Base-by-base conservation (phyloP, 2,113 vertebrate genomes). In the Caranx melampygus region DNA sequence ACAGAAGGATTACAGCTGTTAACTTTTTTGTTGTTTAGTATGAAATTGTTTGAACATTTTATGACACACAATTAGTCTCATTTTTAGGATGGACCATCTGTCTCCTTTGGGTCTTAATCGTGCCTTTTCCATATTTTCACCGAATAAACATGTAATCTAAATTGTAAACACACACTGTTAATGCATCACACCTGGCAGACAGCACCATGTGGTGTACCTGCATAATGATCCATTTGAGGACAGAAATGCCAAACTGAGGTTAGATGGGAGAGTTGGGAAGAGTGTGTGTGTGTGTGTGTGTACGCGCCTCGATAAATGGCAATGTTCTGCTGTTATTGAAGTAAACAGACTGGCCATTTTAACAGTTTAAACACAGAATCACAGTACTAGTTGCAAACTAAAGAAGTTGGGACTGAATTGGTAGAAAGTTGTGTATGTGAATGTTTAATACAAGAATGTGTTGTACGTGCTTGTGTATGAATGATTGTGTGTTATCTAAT, bases 171-270 rank as follows among this genome's bases (percentile, higher is more conserved):
- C 42, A 42, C n/a, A 20, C 9, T 31, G 10, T 45, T 75, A 84
- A 84, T 74, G 4, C 35, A 26, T 13, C 35, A 59, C 87, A 85
- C 83, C 72, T 79, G 83, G 83, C 86, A 83, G 57, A 51, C 54
- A 33, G 52, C 55, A 79, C 59, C 80, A 81, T 83, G 75, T 79
- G 61, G 72, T 12, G 21, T 67, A 67, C 33, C 51, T 72, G 52
- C 44, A 54, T 73, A 67, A 72, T 69, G 47, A 72, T 80, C 55
- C 54, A 63, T 85, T 62, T 75, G n/a, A 80, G 37, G 44, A 69
- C 45, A 75, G 45, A 47, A 45, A 83, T 65, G 58, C 60, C n/a
- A 77, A 35, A 61, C 3, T 37, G 45, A 65, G 21, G 31, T 60
- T 35, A 49, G 45, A 21, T 77, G 20, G 1, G 5, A 14, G 42